Conservation (phyloP, 2,888 invertebrate species). For the Drosophila mayaguana region DNA sequence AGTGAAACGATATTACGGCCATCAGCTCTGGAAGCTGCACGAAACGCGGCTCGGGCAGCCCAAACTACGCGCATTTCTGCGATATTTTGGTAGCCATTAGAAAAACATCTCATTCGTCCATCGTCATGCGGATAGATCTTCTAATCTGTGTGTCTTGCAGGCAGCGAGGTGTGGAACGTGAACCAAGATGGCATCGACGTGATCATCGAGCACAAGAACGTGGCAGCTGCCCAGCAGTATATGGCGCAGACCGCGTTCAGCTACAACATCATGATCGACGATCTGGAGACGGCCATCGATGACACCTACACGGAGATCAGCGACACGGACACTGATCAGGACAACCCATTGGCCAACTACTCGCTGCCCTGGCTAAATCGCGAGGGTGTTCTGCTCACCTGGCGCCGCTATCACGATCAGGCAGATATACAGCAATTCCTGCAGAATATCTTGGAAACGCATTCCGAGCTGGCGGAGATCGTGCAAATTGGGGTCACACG, state of each 20-base stretch:
- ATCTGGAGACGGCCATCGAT: slow-evolving; percentile 91
- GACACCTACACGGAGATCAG: slow-evolving; percentile 87
- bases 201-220: slow-evolving; percentile 87
- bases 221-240: slow-evolving; percentile 87
- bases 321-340: slow-evolving; percentile 86
- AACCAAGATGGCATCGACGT: slow-evolving; percentile 87
- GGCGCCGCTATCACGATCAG: slow-evolving; percentile 91
- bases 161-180: slow-evolving; percentile 84
- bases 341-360: slow-evolving; percentile 39
- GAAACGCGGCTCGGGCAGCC: slow-evolving; percentile 68
- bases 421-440: slow-evolving; percentile 89
- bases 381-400: slow-evolving; percentile 87
- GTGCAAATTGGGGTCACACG: slow-evolving; percentile 90
- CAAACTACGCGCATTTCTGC: slow-evolving; percentile 61
- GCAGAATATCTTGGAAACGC: slow-evolving; percentile 89
- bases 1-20: slow-evolving; percentile 85
- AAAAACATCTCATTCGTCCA: background rate
- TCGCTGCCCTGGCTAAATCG: slow-evolving; percentile 81
- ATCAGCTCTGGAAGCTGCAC: slow-evolving; percentile 90
- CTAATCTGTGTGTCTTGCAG: slow-evolving; percentile 46
- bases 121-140: background rate
- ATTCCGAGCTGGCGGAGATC: slow-evolving; percentile 90
- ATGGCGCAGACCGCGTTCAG: slow-evolving; percentile 87
- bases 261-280: slow-evolving; percentile 90
- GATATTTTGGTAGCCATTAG: slow-evolving; percentile 64